phyloP scores from a whole-genome alignment of 2,888 invertebrate genomes.

The Amphiduros pacificus region DNA sequence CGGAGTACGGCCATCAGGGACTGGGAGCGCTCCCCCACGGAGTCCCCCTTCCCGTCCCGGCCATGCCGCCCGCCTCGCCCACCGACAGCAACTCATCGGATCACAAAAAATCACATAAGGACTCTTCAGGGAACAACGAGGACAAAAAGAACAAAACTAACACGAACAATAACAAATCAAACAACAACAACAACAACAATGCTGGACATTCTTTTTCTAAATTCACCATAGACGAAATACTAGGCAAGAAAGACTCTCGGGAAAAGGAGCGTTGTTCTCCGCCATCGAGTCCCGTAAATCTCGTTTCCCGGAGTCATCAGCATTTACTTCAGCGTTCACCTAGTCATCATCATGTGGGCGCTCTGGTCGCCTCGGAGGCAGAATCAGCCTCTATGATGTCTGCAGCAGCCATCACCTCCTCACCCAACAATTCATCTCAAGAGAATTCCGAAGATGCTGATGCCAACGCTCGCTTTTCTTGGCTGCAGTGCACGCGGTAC shows the following conservation, averaged over 20 bases:
- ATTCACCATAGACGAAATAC: slow-evolving; percentile 17
- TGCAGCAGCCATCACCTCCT: neutral
- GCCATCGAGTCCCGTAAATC: neutral
- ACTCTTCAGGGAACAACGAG: too few species aligned
- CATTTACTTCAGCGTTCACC: too few species aligned
- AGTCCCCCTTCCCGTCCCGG: neutral
- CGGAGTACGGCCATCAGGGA: neutral
- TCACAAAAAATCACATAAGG: too few species aligned
- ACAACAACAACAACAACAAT: slow-evolving; percentile 4
- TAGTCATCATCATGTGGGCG: too few species aligned
- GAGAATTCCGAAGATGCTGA: slow-evolving; percentile 7
- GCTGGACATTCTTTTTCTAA: slow-evolving; percentile 5
- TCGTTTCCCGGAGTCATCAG: too few species aligned
- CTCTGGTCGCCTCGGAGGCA: neutral
- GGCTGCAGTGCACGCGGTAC: slow-evolving; percentile 56
- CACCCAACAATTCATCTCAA: neutral
- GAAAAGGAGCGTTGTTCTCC: too few species aligned
- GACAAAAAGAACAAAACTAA: neutral
- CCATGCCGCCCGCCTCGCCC: neutral
- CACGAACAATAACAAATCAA: neutral
- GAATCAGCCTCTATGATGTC: too few species aligned
- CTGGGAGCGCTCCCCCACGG: neutral
- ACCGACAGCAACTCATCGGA: neutral
- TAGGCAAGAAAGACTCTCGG: slow-evolving; percentile 13
- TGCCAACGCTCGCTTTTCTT: slow-evolving; percentile 32